These are phyloP conservation scores for Scytalopus superciliaris DNA, from an alignment of 2,113 vertebrate genomes.

Conservation along the genomic window DNA sequence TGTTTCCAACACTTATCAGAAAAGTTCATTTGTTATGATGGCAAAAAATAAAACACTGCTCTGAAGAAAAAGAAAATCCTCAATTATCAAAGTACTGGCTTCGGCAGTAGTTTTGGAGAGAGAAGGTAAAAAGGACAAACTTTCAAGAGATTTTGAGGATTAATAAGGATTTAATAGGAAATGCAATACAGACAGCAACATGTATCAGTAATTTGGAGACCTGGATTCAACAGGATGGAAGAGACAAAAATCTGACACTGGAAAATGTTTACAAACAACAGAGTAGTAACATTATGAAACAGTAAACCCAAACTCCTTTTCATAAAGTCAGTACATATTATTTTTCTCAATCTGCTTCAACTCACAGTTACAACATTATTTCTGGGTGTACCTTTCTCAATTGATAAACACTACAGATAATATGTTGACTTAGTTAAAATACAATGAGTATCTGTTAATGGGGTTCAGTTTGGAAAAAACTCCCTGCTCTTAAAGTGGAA, in stretches of 20 bases:
- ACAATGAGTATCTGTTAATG: neutral
- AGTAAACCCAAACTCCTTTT: neutral
- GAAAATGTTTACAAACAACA: neutral
- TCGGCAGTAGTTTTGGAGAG: neutral
- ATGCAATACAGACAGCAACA: neutral
- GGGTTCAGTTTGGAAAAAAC: neutral
- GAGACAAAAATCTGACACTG: neutral
- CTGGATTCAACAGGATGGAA: neutral
- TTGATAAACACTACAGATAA: neutral
- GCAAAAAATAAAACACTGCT: neutral
- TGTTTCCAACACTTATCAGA: neutral
- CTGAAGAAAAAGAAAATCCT: neutral
- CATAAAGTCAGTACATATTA: neutral
- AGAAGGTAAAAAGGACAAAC: neutral
- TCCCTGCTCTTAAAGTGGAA: neutral
- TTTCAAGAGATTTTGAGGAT: neutral
- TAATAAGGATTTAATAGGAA: neutral
- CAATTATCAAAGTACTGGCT: neutral
- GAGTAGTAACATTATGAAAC: neutral
- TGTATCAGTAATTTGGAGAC: neutral
- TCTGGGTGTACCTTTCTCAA: neutral
- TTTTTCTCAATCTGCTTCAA: neutral
- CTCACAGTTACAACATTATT: neutral
- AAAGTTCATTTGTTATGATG: neutral
- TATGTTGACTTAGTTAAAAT: neutral